Evolutionary conservation across 2,113 vertebrate species (phyloP), one percentile per base, ranked within the genome.

Genomic region (Trochalopteron elliotii): DNA sequence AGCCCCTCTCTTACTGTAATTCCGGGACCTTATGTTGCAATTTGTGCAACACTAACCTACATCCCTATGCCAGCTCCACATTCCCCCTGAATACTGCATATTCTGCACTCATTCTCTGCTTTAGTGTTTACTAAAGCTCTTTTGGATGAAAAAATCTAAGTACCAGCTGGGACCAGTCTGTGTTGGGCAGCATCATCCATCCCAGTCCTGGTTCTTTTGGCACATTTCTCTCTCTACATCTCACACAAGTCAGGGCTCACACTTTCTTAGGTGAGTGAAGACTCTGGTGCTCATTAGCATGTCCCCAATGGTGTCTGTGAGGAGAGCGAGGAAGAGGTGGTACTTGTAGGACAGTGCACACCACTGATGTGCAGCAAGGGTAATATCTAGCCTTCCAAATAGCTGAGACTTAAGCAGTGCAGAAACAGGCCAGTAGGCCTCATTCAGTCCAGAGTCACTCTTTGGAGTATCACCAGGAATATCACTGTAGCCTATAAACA

Each of bases 221-320:
- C 12, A n/a, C 25, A 13, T 63, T 78, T 85, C 10, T 61, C 9
- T 74, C 45, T 82, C 37, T 24, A 19, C 18, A 21, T 28, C 39
- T 65, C 6, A 7, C 35, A 21, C 0, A 0, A 71, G 13, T 42
- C 25, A 68, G 49, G 13, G 17, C 47, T 75, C 11, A 53, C 8
- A 12, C 30, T 22, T 77, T 74, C 56, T 72, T 40, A 37, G 20
- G 23, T 17, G 25, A 59, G 17, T 39, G 22, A 69, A 81, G n/a
- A 39, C 3, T 39, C 57, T 47, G 40, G 33, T 69, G 31, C 4
- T 10, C 50, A 18, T 59, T 37, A n/a, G 17, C 10, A 8, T 39
- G 37, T 27, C 23, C 47, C 23, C 47, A n/a, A 0, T 12, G 47
- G 52, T 63, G 31, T 57, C 70, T 63, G 19, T 55, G 23, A 67